Conservation (phyloP, 2,888 invertebrate genomes). For the Syrista parreyssii region DNA sequence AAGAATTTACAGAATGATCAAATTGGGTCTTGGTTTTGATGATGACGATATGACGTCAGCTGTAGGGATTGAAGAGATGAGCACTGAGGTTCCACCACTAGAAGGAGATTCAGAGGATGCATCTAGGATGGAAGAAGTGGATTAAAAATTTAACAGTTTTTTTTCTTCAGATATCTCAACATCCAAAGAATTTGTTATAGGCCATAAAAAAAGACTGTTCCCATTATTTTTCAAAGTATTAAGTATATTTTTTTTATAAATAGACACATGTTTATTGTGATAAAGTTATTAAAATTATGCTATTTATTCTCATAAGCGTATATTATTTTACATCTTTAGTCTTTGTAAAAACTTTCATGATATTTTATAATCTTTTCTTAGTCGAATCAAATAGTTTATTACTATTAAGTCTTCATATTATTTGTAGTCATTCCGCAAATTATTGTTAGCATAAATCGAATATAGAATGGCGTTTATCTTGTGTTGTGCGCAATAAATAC, state of each 20-base stretch:
- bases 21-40: conserved; percentile 75
- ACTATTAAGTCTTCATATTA: not conserved
- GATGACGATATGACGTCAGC: conserved; percentile 68
- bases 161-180: not conserved
- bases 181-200: conserved; percentile 41
- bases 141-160: conserved; percentile 64
- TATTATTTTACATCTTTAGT: not conserved
- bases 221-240: conserved; percentile 28
- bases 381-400: not conserved
- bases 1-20: conserved; percentile 77
- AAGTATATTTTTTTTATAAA: not conserved
- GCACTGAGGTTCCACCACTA: conserved; percentile 66
- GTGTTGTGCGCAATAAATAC: not conserved
- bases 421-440: not conserved
- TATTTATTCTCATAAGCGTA: not conserved
- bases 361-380: not conserved
- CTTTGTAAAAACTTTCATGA: not conserved
- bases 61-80: conserved; percentile 54
- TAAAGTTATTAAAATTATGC: not conserved
- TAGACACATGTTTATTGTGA: not conserved
- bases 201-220: conserved; percentile 36
- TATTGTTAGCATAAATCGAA: not conserved
- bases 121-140: conserved; percentile 78
- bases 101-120: conserved; percentile 73
- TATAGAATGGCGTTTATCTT: not conserved